Evolutionary conservation across 2,888 invertebrate genomes (phyloP), one percentile per base, ranked within the genome.

Genomic region (Phymatocera aterrima): DNA sequence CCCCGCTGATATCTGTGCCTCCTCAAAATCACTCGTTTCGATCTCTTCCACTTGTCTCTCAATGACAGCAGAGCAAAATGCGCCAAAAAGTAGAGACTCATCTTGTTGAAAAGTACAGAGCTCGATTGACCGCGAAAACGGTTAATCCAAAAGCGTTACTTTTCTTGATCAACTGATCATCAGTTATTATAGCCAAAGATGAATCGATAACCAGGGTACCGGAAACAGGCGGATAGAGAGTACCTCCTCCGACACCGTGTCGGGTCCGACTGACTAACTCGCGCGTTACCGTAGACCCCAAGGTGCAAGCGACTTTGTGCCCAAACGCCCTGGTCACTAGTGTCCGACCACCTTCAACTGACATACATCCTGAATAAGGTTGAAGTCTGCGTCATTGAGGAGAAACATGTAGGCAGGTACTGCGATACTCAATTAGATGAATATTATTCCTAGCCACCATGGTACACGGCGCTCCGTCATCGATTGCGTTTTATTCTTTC

Each of bases 1-100:
- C 89, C 89, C n/a, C 88, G 86, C 28, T 86, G 83, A 74, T 87
- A 89, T 78, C 88, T 86, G 31, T 84, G 85, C 51, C 84, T 87
- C 64, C 85, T 85, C 1, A 88, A 81, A 51, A 88, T 82, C 34
- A 81, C 83, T 54, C 84, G 81, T 51, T 79, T 84, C 40, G 88
- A 84, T 34, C 84, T 78, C 28, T 87, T 84, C 80, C 87, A 81
- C 80, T 85, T 88, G 15, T 81, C 83, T 28, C 85, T 82, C 70
- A 88, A 79, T 3, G 85, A 84, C 80, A 84, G 81, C 12, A 87
- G 57, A 3, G 84, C 84, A 8, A 89, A 78, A 24, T 86, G 85
- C 46, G 87, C 88, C 31, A 89, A 77, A 64, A 88, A 89, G 31
- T 87, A 74, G 78, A 89, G 24, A 68, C 68, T 68, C 68, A 68